phyloP scores from a whole-genome alignment of 2,888 invertebrate species.

The Macroteleia sp. region DNA sequence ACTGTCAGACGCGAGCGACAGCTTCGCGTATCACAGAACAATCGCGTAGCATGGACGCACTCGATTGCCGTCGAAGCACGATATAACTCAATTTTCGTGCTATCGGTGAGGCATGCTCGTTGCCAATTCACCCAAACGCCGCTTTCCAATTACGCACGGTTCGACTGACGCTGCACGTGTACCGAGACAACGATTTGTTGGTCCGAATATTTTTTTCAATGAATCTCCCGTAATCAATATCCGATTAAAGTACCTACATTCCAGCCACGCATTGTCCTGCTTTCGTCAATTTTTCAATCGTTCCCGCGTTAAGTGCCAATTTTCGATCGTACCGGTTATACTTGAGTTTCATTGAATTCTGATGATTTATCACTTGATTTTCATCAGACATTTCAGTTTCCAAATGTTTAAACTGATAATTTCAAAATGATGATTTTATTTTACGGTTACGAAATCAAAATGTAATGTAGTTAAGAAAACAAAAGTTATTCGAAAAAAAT shows the following conservation, averaged over 20 bases:
- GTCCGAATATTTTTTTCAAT: conserved; percentile 37
- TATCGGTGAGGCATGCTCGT: conserved; percentile 45
- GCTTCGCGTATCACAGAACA: conserved; percentile 39
- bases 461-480: too few species aligned
- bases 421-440: background rate
- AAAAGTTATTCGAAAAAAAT: background rate
- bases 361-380: conserved; percentile 6
- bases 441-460: background rate
- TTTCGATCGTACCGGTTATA: conserved; percentile 21
- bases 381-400: conserved; percentile 1
- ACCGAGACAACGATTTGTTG: conserved; percentile 46
- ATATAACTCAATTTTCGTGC: conserved; percentile 51
- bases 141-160: conserved; percentile 55
- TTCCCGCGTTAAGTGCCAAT: conserved; percentile 19
- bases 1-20: conserved; percentile 37
- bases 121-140: conserved; percentile 54
- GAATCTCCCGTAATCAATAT: conserved; percentile 33
- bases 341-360: conserved; percentile 14
- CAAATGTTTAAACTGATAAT: background rate
- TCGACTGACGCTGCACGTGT: conserved; percentile 45
- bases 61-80: conserved; percentile 37
- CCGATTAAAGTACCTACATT: conserved; percentile 29
- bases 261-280: conserved; percentile 20
- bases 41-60: conserved; percentile 36
- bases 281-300: conserved; percentile 28